phyloP scores from a whole-genome alignment of 2,113 vertebrate species.

The Spea multiplicata region DNA sequence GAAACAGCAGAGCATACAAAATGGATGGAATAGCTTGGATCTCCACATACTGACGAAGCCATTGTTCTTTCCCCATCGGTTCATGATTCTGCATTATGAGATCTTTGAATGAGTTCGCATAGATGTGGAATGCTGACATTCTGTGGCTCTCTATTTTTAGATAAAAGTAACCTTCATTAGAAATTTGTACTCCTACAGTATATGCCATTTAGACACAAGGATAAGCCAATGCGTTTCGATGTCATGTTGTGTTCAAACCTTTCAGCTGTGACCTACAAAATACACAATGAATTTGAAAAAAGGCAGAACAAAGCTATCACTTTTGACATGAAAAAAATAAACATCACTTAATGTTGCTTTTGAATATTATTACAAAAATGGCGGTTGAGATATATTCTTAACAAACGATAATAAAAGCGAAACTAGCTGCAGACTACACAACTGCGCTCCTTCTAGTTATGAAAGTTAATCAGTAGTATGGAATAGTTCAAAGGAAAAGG shows the following conservation, averaged over 20 bases:
- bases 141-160: constrained; percentile 11
- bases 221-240: background rate
- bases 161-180: background rate
- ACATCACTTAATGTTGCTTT: too few relatives aligned
- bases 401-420: too few relatives aligned
- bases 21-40: too few relatives aligned
- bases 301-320: too few relatives aligned
- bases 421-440: too few relatives aligned
- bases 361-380: too few relatives aligned
- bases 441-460: too few relatives aligned
- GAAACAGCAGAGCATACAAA: too few relatives aligned
- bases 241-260: background rate
- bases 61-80: constrained; percentile 1
- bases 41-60: background rate
- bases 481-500: too few relatives aligned
- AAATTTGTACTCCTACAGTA: background rate
- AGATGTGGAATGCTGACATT: background rate
- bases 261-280: background rate
- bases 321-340: too few relatives aligned
- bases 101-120: background rate
- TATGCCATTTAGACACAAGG: background rate
- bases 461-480: too few relatives aligned
- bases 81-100: constrained; percentile 4
- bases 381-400: too few relatives aligned
- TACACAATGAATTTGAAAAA: background rate